Conservation (phyloP, 1,140 invertebrate species). For the Drosophila eugracilis region DNA sequence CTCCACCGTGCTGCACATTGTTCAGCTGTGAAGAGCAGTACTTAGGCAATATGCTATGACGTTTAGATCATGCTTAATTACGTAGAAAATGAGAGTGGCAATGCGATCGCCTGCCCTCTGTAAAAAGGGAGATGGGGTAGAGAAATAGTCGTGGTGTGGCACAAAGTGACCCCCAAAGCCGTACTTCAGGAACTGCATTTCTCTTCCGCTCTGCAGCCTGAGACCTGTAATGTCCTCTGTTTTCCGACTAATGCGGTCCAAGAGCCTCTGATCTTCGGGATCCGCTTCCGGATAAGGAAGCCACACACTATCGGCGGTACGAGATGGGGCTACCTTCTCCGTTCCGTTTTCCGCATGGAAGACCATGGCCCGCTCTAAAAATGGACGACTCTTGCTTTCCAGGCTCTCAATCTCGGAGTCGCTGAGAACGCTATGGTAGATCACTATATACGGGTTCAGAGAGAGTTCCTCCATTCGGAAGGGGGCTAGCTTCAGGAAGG, state of each 20-base stretch:
- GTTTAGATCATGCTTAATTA: too few species aligned
- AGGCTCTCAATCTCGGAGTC: not conserved
- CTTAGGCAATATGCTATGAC: too few species aligned
- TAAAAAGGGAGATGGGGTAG: not conserved
- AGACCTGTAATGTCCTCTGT: not conserved
- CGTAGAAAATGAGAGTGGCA: conserved; percentile 2
- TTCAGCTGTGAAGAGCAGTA: not conserved
- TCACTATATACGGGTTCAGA: not conserved
- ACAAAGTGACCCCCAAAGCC: conserved; percentile 1
- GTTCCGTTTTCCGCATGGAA: not conserved
- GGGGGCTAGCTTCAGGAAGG: not conserved
- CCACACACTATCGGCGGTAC: conserved; percentile 1
- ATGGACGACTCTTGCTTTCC: not conserved
- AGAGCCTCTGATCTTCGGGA: not conserved
- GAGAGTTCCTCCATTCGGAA: conserved; percentile 4
- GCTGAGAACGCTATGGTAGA: conserved; percentile 2
- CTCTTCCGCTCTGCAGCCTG: too few species aligned
- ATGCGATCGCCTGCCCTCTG: not conserved
- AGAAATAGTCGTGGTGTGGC: not conserved
- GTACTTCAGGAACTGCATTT: conserved; percentile 1
- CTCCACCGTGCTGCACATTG: not conserved
- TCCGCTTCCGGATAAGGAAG: not conserved
- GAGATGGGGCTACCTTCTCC: not conserved
- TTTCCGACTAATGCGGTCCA: not conserved
- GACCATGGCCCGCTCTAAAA: not conserved